Conservation (phyloP, 2,888 invertebrate genomes). For the Octodonta nipae region DNA sequence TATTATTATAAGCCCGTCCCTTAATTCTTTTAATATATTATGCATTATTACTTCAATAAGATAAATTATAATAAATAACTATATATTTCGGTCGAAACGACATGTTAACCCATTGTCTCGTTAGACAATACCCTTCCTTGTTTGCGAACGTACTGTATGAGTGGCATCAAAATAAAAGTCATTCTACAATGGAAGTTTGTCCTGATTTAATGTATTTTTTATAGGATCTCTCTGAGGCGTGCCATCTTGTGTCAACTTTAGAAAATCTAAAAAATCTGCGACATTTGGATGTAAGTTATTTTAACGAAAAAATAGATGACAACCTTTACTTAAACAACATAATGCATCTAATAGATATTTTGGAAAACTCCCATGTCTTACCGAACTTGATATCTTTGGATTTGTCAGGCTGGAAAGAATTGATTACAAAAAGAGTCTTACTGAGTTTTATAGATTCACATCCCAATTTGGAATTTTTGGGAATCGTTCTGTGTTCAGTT, state of each 20-base stretch:
- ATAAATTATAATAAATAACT: too few relatives aligned
- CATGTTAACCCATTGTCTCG: too few relatives aligned
- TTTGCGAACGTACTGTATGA: too few relatives aligned
- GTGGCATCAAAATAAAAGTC: too few relatives aligned
- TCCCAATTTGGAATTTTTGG: conserved; percentile 27
- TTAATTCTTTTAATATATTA: too few relatives aligned
- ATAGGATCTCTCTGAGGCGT: conserved; percentile 22
- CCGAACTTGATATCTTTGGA: conserved; percentile 49
- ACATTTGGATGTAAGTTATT: conserved; percentile 30
- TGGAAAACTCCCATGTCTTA: conserved; percentile 36
- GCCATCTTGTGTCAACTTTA: conserved; percentile 20
- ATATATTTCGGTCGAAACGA: too few relatives aligned
- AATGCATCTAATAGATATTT: conserved; percentile 13
- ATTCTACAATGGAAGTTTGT: too few relatives aligned
- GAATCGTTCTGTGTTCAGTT: conserved; percentile 28
- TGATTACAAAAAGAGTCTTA: conserved; percentile 18
- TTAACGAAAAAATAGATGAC: conserved; percentile 25
- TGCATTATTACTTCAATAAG: too few relatives aligned
- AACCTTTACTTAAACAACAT: conserved; percentile 10
- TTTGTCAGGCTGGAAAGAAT: conserved; percentile 42
- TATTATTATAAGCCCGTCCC: too few relatives aligned
- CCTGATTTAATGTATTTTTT: conserved; percentile 7
- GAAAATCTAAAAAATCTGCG: conserved; percentile 22
- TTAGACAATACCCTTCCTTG: too few relatives aligned
- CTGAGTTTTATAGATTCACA: conserved; percentile 24